phyloP scores from a whole-genome alignment of 2,888 invertebrate species.

The Listrodromus nycthemerus region DNA sequence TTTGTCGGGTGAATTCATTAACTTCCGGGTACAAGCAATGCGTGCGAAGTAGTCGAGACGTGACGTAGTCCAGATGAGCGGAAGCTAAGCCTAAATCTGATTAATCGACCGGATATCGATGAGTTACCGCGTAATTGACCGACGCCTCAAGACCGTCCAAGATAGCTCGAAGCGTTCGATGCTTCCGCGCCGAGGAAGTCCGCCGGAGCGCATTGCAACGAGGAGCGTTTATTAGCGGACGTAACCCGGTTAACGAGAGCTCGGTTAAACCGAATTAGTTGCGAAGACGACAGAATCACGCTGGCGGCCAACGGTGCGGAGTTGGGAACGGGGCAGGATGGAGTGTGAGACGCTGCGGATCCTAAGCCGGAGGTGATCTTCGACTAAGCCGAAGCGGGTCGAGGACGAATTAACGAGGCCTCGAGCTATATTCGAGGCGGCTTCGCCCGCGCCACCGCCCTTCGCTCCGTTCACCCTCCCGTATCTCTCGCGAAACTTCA shows the following conservation, averaged over 20 bases:
- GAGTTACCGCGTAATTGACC: not conserved
- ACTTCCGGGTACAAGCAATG: no score
- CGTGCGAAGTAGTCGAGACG: not conserved
- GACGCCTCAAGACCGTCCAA: constrained; percentile 58
- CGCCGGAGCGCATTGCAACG: constrained; percentile 30
- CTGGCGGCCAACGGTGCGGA: constrained; percentile 51
- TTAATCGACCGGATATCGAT: constrained; percentile 7
- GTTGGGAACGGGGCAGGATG: constrained; percentile 43
- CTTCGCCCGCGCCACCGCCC: constrained; percentile 55
- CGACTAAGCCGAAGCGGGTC: constrained; percentile 72
- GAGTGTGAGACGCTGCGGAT: constrained; percentile 61
- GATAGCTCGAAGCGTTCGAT: constrained; percentile 52
- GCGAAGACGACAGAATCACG: constrained; percentile 64
- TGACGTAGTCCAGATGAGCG: not conserved
- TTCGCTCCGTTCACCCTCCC: constrained; percentile 18
- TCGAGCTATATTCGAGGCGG: constrained; percentile 55
- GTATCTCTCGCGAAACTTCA: constrained; percentile 54
- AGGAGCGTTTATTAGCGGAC: constrained; percentile 79
- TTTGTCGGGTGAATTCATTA: no score
- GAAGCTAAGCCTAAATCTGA: not conserved
- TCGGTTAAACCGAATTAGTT: constrained; percentile 79
- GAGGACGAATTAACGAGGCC: constrained; percentile 72
- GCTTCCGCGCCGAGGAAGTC: constrained; percentile 27
- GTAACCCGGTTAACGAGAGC: constrained; percentile 82
- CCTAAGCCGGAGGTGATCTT: constrained; percentile 76